A percentile compares a stretch with the other conserved stretches of the same genome.
Conservation (phyloP, 2,888 invertebrate species). For the Beris chalybata region DNA sequence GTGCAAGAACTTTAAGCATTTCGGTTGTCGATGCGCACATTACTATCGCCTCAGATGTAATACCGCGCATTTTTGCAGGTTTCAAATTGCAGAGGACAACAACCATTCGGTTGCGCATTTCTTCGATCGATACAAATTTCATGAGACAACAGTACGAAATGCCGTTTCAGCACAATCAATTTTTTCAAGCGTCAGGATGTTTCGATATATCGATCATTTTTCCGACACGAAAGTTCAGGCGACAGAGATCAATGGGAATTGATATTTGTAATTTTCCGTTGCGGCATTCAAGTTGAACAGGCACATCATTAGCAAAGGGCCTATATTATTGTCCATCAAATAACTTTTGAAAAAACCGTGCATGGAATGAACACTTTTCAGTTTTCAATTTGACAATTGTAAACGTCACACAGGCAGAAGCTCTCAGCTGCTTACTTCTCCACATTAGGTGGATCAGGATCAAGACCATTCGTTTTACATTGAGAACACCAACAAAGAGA, state of each 20-base stretch:
- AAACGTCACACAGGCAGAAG: too few species aligned
- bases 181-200: conserved; percentile 90
- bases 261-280: conserved; percentile 71
- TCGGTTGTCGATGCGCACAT: conserved; percentile 85
- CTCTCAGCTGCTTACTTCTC: too few species aligned
- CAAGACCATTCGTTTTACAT: too few species aligned
- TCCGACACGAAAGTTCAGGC: conserved; percentile 82
- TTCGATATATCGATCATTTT: conserved; percentile 76
- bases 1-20: conserved; percentile 78
- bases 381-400: too few species aligned
- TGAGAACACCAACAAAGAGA: too few species aligned
- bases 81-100: conserved; percentile 91
- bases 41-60: conserved; percentile 93
- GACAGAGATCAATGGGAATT: conserved; percentile 70
- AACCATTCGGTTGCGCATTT: conserved; percentile 75
- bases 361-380: too few species aligned
- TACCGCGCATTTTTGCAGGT: conserved; percentile 86
- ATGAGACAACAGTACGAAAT: conserved; percentile 77
- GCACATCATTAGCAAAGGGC: conserved; percentile 62
- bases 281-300: conserved; percentile 66
- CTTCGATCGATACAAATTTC: too few species aligned
- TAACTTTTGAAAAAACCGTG: too few species aligned
- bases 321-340: too few species aligned
- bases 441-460: too few species aligned
- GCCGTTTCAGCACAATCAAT: conserved; percentile 79